Evolutionary conservation across 2,888 invertebrate genomes (phyloP).

Genomic region (Stenoptilia bipunctidactyla): DNA sequence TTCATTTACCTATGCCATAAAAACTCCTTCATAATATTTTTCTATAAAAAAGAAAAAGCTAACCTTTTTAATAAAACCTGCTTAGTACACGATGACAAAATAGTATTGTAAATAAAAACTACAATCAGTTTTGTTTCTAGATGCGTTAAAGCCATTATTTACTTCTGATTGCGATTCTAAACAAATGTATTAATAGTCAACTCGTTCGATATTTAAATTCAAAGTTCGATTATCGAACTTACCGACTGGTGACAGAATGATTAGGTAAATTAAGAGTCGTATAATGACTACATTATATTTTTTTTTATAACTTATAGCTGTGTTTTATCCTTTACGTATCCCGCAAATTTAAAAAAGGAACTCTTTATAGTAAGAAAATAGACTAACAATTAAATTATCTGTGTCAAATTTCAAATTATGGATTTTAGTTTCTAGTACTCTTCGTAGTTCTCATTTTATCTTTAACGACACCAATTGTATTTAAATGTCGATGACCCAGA

Average conservation of each 20-base stretch:
- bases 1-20: neutral
- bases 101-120: no score
- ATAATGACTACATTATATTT: no score
- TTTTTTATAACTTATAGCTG: no score
- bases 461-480: constrained; percentile 37
- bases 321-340: no score
- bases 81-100: no score
- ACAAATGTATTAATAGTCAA: neutral
- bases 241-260: neutral
- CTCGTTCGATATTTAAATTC: constrained; percentile 4
- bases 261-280: constrained; percentile 18
- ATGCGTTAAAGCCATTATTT: neutral
- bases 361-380: no score
- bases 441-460: no score
- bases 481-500: constrained; percentile 52
- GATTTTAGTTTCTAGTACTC: no score
- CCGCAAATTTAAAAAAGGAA: no score
- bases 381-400: no score
- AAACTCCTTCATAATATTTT: neutral
- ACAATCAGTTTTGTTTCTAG: no score
- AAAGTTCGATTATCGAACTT: constrained; percentile 6
- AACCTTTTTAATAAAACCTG: neutral
- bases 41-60: neutral
- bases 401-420: no score
- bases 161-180: neutral